These are phyloP conservation scores for Lophura nycthemera DNA, from an alignment of 2,113 vertebrate genomes.

Conservation along the genomic window DNA sequence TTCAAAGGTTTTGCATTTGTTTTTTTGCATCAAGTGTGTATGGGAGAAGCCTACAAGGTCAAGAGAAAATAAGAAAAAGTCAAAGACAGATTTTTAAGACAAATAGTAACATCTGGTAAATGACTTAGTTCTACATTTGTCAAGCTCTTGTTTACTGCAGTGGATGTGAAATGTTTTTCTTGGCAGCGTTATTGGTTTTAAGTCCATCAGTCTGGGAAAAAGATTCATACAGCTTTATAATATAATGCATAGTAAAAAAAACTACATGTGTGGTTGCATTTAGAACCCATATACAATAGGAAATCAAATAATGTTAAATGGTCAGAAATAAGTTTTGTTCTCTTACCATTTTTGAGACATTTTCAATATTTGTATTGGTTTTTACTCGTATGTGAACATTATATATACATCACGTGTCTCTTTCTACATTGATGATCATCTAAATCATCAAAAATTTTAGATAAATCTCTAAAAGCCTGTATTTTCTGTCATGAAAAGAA, in stretches of 20 bases:
- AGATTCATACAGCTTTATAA: constrained; percentile 46
- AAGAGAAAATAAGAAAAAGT: constrained; percentile 84
- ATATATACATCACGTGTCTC: not conserved
- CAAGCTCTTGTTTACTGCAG: constrained; percentile 61
- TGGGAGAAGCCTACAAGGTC: constrained; percentile 80
- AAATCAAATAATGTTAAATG: not conserved
- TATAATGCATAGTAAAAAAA: not conserved
- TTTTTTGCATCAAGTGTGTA: constrained; percentile 60
- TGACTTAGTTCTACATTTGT: constrained; percentile 75
- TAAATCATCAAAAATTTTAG: not conserved
- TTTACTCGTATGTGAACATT: not conserved
- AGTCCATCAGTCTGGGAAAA: constrained; percentile 59
- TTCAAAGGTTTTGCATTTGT: constrained; percentile 43
- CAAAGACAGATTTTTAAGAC: constrained; percentile 77
- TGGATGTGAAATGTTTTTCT: constrained; percentile 77
- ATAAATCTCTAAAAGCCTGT: not conserved
- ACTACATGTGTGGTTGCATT: not conserved
- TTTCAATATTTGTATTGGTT: not conserved
- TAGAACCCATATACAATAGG: not conserved
- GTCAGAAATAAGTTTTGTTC: not conserved
- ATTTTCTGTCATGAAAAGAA: not conserved
- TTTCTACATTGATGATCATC: not conserved
- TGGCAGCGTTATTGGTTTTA: constrained; percentile 57
- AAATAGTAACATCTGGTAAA: constrained; percentile 84
- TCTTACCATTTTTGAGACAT: not conserved